Evolutionary conservation across 23 tunicate genomes (phyloP).

Genomic region (Ascidia mentula): DNA sequence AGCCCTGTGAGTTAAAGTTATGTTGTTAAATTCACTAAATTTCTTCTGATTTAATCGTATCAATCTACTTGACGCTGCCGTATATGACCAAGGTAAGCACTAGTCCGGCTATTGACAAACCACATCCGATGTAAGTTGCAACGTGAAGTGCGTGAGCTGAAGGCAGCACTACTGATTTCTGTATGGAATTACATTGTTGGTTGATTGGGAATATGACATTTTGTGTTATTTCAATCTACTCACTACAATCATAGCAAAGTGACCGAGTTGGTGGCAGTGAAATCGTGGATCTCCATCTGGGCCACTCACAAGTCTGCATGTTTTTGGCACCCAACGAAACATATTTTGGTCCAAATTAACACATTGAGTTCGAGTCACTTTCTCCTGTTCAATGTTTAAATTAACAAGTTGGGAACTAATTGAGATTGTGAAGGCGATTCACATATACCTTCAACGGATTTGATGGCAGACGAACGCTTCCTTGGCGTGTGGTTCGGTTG

Average conservation of each 20-base stretch:
- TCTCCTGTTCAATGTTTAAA: neutral
- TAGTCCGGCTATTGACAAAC: neutral
- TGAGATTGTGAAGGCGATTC: too few species aligned
- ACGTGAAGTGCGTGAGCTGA: neutral
- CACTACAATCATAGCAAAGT: neutral
- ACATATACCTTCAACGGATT: neutral
- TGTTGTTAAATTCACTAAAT: too few species aligned
- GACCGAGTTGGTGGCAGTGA: neutral
- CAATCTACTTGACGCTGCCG: neutral
- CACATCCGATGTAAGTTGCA: slow-evolving; percentile 1
- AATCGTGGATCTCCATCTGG: neutral
- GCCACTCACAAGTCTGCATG: neutral
- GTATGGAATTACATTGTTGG: too few species aligned
- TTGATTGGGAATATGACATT: too few species aligned
- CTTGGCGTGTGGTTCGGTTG: neutral
- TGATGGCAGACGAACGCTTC: neutral
- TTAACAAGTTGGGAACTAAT: too few species aligned
- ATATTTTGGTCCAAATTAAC: neutral
- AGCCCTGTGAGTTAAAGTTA: neutral
- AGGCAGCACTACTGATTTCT: neutral
- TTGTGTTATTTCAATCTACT: too few species aligned
- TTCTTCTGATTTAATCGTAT: neutral
- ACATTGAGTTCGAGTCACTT: neutral
- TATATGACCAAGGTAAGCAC: neutral
- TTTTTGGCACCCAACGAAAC: neutral